Evolutionary conservation across 2,797 vertebrate genomes (phyloP), one percentile per base, ranked within the genome.

Genomic region (Loris lydekkerianus): DNA sequence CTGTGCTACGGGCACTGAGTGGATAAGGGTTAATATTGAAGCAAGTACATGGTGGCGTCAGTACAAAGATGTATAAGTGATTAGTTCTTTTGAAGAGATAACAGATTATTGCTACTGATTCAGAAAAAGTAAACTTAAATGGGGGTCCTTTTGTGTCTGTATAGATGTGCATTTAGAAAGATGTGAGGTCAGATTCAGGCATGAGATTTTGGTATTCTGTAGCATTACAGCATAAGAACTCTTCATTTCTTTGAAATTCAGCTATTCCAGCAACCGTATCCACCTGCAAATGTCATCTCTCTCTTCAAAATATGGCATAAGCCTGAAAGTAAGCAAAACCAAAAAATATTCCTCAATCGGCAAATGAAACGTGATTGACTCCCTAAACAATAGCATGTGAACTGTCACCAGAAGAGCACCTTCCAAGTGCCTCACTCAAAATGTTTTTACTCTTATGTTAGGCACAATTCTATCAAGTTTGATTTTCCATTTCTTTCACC

Each of bases 321-420:
- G 49, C 31, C 58, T 88, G 31, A 65, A 94, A 89, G 49, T 83
- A 89, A 91, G 77, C 31, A 95, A 94, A 65, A 82, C 3, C 34
- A 87, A 58, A 81, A 81, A 94, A 20, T n/a, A 40, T 63, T 25
- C 25, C 40, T 69, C 40, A 86, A 37, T 43, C 80, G 1, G 43
- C 72, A 43, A 80, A 86, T 91, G 43, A 53, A 82, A 63, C 56
- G 10, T 86, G 63, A 83, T 58, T 23, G 76, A 84, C 31, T 93
- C 60, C 58, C 20, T 81, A 87, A 91, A 67, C 27, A 56, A 75
- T 8, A 97, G 70, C 37, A 21, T 37, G 10, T 82, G 14, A 67
- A 37, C 61, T 91, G 78, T 78, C n/a, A 72, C 80, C 84, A 69
- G 43, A 93, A 86, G 46, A 58, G 23, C 77, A 23, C 31, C 20